Conservation (phyloP, 37 sponge, comb jelly and placozoan genomes). For the Axinella damicornis region DNA sequence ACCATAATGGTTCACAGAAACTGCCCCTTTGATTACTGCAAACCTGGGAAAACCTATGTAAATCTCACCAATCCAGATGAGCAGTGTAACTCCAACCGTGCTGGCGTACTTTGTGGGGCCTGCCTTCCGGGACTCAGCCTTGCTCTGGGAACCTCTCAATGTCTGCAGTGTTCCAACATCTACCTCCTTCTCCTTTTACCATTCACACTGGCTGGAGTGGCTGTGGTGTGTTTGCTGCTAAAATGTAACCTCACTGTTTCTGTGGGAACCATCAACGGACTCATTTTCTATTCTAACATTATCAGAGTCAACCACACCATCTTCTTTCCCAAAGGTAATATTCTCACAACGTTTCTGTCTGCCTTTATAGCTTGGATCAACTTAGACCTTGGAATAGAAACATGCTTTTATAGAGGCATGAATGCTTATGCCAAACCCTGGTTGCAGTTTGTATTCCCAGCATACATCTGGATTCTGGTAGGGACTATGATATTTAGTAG, state of each 20-base stretch:
- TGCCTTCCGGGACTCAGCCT: conserved; percentile 40
- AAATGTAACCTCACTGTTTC: conserved; percentile 6
- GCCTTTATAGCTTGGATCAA: conserved; percentile 26
- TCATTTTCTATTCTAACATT: conserved; percentile 47
- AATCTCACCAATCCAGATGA: not conserved
- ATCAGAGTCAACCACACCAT: conserved; percentile 8
- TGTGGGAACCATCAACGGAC: conserved; percentile 20
- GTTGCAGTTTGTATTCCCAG: conserved; percentile 52
- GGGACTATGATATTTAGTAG: not conserved
- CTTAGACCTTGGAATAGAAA: conserved; percentile 28
- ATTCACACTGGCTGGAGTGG: conserved; percentile 20
- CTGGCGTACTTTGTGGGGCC: conserved; percentile 39
- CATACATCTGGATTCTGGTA: conserved; percentile 17
- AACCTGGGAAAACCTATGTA: not conserved
- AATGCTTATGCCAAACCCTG: conserved; percentile 18
- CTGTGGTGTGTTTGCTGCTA: not conserved
- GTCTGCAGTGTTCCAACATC: conserved; percentile 24
- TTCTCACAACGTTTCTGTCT: not conserved
- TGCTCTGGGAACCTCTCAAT: conserved; percentile 36
- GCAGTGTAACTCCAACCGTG: conserved; percentile 12
- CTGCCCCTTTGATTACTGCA: conserved; percentile 20
- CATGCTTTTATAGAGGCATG: conserved; percentile 35
- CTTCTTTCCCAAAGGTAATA: not conserved
- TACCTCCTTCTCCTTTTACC: conserved; percentile 19
- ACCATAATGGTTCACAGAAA: not conserved